Evolutionary conservation across 2,113 vertebrate species (phyloP), one percentile per base, ranked within the genome.

Genomic region (Peromyscus maniculatus): DNA sequence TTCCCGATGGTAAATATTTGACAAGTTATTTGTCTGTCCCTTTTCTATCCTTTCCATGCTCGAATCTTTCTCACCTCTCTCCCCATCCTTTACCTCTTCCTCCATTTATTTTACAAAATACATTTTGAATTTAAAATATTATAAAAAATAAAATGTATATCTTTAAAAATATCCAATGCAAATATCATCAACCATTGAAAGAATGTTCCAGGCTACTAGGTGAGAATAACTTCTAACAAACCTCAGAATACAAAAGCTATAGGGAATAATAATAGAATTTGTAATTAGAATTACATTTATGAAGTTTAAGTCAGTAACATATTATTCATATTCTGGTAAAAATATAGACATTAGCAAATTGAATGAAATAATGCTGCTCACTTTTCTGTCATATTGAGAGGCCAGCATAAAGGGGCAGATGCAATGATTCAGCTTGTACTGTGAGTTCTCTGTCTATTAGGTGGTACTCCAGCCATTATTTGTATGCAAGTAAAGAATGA

Each of bases 221-320:
- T 94, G 19, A 91, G 12, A 78, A 91, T 72, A 82, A 66, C 36
- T 78, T 79, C 46, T 79, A 94, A 49, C 7, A 55, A 87, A 90
- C 28, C 43, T 87, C 22, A 86, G 6, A 88, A 80, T 95, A 69
- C 28, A 93, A 91, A 86, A 77, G 22, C 2, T 26, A 28, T 46
- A 33, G 4, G 4, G 2, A 55, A 69, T 39, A 22, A 57, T 22
- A 95, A 55, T 62, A 2, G 9, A 46, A 74, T 90, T 55, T 75
- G 5, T 64, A 83, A 83, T 67, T 7, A 33, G 0, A 9, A 75
- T 94, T 91, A 55, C 12, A 91, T 93, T 91, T 89, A n/a, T 89
- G 19, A 16, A 75, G 6, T 82, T 79, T 24, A 86, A 93, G 24
- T 84, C 64, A 84, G 26, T 17, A 24, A 62, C 91, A 46, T 26